A percentile compares a stretch with the other conserved stretches of the same genome.
Conservation (phyloP, 1,140 invertebrate species). For the Elymnias hypermnestra region DNA sequence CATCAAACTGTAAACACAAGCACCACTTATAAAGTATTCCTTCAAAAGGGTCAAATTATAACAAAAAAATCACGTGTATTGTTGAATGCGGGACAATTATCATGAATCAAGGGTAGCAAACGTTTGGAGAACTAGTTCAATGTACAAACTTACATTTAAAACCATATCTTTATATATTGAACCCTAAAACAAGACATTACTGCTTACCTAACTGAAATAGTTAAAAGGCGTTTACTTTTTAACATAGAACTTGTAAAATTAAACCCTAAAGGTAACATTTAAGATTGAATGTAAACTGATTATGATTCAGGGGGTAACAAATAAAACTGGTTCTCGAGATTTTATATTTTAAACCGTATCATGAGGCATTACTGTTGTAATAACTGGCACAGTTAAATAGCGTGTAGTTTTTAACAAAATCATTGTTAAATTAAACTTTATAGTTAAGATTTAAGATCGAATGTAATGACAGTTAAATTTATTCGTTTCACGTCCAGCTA, state of each 20-base stretch:
- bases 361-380: no score
- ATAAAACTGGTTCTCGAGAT: no score
- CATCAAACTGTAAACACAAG: neutral
- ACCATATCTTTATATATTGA: neutral
- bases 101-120: conserved; percentile 7
- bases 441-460: neutral
- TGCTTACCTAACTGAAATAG: neutral
- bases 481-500: neutral
- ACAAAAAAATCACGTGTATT: conserved; percentile 15
- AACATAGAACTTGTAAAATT: no score
- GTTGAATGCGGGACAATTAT: conserved; percentile 2
- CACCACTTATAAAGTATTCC: neutral
- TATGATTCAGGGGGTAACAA: no score
- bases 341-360: no score
- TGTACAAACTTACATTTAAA: neutral
- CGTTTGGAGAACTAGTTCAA: conserved; percentile 7
- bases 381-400: no score
- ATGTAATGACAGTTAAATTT: neutral
- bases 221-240: no score
- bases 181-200: neutral
- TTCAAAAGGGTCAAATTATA: conserved; percentile 4
- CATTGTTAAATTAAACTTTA: neutral
- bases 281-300: no score
- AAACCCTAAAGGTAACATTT: no score
- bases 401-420: neutral